Conservation (phyloP, 1,140 invertebrate genomes). For the Ips typographus region DNA sequence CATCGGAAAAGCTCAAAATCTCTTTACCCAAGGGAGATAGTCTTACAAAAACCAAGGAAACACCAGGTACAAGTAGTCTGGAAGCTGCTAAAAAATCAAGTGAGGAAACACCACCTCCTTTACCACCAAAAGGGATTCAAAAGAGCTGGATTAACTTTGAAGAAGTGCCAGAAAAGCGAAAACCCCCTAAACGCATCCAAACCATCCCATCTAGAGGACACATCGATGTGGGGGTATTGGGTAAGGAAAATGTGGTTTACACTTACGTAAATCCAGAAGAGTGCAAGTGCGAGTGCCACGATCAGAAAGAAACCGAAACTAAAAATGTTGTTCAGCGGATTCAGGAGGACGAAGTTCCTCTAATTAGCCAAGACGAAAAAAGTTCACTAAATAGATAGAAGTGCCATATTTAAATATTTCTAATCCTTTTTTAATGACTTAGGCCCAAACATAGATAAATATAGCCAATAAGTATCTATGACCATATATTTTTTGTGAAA, state of each 20-base stretch:
- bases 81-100: constrained; percentile 55
- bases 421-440: background rate
- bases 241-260: constrained; percentile 58
- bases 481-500: background rate
- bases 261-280: constrained; percentile 82
- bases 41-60: constrained; percentile 32
- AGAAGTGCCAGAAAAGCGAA: constrained; percentile 77
- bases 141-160: constrained; percentile 81
- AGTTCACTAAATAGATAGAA: constrained; percentile 7
- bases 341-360: constrained; percentile 47
- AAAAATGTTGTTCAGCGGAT: constrained; percentile 11
- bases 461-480: too few species aligned
- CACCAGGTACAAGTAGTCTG: constrained; percentile 48
- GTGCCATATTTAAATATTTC: background rate
- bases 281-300: constrained; percentile 81
- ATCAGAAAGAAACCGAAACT: constrained; percentile 49
- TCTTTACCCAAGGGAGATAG: constrained; percentile 65
- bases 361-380: constrained; percentile 41
- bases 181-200: constrained; percentile 76
- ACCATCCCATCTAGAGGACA: constrained; percentile 63
- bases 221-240: constrained; percentile 48
- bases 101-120: constrained; percentile 54
- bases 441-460: background rate
- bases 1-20: constrained; percentile 67
- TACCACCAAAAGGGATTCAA: constrained; percentile 55